Evolutionary conservation across 2,888 invertebrate species (phyloP).

Genomic region (Mylabris sibirica): DNA sequence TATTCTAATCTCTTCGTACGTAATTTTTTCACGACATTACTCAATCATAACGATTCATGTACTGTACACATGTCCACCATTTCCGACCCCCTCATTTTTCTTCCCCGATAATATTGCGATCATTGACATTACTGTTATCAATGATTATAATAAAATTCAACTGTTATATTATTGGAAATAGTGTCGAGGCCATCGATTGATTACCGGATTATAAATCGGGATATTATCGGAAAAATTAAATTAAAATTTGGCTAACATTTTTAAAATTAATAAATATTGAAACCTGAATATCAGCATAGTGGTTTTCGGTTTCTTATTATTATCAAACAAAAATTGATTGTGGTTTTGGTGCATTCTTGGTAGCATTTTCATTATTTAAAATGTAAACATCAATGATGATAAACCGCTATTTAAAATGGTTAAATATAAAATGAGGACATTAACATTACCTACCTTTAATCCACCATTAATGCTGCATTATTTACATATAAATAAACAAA

Average conservation of each 20-base stretch:
- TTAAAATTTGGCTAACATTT: background rate
- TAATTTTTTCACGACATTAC: background rate
- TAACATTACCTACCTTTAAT: background rate
- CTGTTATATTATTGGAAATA: background rate
- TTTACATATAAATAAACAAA: background rate
- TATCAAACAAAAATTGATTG: background rate
- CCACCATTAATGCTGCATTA: background rate
- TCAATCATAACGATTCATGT: slow-evolving; percentile 13
- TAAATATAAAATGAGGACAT: slow-evolving; percentile 5
- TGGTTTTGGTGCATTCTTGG: background rate
- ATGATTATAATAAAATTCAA: background rate
- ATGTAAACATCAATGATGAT: background rate
- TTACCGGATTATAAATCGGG: too few relatives aligned
- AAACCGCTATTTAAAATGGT: slow-evolving; percentile 8
- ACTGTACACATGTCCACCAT: slow-evolving; percentile 17
- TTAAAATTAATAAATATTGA: background rate
- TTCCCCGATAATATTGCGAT: slow-evolving; percentile 5
- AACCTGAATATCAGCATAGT: slow-evolving; percentile 1
- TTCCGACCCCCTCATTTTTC: slow-evolving; percentile 13
- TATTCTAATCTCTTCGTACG: background rate
- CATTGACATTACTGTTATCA: slow-evolving; percentile 18
- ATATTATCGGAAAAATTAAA: too few relatives aligned
- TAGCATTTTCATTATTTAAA: background rate
- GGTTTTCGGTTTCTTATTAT: background rate
- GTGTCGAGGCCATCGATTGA: too few relatives aligned